Conservation (phyloP, 2,113 vertebrate genomes). For the Emydocephalus ijimae region DNA sequence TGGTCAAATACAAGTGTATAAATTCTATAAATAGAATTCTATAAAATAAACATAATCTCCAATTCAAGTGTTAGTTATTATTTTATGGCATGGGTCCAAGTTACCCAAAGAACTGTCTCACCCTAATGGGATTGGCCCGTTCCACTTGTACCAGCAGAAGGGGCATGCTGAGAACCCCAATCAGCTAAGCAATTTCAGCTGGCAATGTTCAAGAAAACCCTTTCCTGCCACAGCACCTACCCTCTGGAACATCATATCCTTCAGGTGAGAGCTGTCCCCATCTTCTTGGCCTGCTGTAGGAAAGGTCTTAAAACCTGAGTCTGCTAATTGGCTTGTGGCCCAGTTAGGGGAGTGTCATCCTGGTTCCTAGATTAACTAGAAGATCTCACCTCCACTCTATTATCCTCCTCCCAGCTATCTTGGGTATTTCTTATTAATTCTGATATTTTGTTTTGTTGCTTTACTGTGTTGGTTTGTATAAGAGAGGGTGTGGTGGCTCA, state of each 20-base stretch:
- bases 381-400: background rate
- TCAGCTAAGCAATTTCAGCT: background rate
- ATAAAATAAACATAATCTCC: background rate
- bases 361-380: background rate
- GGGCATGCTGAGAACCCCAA: background rate
- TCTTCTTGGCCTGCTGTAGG: background rate
- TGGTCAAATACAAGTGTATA: background rate
- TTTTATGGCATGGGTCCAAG: background rate
- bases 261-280: background rate
- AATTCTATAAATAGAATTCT: background rate
- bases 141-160: background rate
- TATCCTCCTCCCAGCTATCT: background rate
- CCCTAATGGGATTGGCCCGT: background rate
- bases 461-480: background rate
- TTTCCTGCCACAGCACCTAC: background rate
- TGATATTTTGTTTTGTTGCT: background rate
- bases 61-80: background rate
- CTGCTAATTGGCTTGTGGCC: background rate
- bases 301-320: background rate
- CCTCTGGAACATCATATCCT: background rate
- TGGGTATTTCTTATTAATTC: background rate
- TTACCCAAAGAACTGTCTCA: background rate
- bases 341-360: background rate
- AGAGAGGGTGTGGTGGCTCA: background rate
- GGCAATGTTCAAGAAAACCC: background rate